Conservation (phyloP, 30 jellyfish, hydroid and myxozoan genomes). For the Hydractinia symbiolongicarpus region DNA sequence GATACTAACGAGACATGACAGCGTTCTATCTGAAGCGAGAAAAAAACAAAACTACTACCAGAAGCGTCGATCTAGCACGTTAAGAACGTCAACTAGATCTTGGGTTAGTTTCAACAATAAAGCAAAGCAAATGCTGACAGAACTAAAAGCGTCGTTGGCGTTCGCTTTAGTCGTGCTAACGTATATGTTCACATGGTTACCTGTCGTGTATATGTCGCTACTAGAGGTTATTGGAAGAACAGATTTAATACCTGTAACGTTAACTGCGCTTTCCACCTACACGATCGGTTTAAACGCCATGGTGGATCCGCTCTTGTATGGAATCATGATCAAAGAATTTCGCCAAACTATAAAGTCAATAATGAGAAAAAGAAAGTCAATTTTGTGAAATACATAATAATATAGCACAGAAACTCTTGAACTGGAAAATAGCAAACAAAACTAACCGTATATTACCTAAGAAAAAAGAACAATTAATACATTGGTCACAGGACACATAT, state of each 20-base stretch:
- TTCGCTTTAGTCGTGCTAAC: conserved; percentile 82
- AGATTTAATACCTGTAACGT: conserved; percentile 34
- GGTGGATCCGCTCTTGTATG: conserved; percentile 66
- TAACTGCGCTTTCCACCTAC: conserved; percentile 43
- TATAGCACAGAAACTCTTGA: background rate
- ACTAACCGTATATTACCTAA: background rate
- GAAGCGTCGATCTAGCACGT: background rate
- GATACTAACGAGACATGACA: background rate
- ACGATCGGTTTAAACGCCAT: conserved; percentile 62
- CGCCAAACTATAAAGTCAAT: conserved; percentile 43
- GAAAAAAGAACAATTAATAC: no score
- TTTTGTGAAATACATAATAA: background rate
- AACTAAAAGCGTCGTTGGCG: conserved; percentile 61
- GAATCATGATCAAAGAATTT: conserved; percentile 50
- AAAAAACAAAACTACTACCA: background rate
- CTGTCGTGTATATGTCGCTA: conserved; percentile 66
- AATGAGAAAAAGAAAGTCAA: conserved; percentile 29
- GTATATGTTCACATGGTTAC: conserved; percentile 86
- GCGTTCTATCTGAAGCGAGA: background rate
- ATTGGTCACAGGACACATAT: no score
- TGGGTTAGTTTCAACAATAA: conserved; percentile 21
- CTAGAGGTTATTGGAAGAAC: conserved; percentile 49
- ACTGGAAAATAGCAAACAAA: background rate
- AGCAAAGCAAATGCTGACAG: conserved; percentile 40
- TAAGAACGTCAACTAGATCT: background rate